Evolutionary conservation across 2,113 vertebrate genomes (phyloP), one percentile per base, ranked within the genome.

Genomic region (Neotragus pygmaeus): DNA sequence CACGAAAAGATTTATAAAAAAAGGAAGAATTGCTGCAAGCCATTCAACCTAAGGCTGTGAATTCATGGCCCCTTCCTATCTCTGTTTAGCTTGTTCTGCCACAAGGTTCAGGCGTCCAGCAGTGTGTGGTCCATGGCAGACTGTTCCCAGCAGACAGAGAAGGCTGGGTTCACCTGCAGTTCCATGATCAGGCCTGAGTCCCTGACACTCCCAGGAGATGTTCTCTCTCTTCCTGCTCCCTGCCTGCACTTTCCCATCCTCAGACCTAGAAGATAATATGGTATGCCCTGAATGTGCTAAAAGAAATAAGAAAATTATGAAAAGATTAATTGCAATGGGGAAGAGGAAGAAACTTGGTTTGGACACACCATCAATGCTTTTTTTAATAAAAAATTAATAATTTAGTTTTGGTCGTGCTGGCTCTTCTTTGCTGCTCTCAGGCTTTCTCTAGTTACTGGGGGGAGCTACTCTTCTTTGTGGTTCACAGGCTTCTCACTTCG

Each of bases 221-320:
- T 78, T 90, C n/a, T 86, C 87, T 60, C 97, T 98, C 36, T 87
- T 97, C 16, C 45, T 98, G 30, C 81, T 98, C 53, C 98, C 97
- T 0, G 95, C 97, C 49, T 97, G 97, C 43, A 13, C 64, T 70
- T 97, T 98, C 53, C 96, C 98, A 53, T 7, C 80, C 14, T 64
- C 93, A 5, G 95, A 36, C 28, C 8, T 93, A 10, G 97, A 97
- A 82, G 97, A 98, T 45, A 97, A 98, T 23, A 33, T 97, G 96
- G 55, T 98, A 9, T 98, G 97, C 13, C 97, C 98, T 11, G 95
- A 96, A 13, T 97, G 97, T 90, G 96, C 43, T 19, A 43, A 92
- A 45, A 98, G 95, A 97, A 47, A 10, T 78, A 30, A 78, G 75
- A 78, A 78, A 78, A 78, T 78, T 78, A 78, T 30, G 43, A 47